Percentiles rank a stretch among this genome's conserved stretches.
Conservation (phyloP, 2,113 vertebrate genomes). For the Tupaia tana region DNA sequence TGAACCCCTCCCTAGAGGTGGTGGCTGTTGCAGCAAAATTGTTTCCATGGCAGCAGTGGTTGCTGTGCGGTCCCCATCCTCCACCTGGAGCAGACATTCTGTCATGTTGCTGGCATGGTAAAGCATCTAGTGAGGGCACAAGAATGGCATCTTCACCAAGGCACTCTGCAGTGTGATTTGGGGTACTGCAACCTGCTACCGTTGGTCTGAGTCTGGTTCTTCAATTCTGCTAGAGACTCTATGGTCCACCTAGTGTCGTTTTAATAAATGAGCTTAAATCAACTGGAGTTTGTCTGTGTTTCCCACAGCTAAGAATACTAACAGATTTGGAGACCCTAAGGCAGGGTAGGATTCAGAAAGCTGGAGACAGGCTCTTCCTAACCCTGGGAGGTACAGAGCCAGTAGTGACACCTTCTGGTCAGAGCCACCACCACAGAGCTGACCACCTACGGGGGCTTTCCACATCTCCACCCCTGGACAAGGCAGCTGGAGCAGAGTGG, state of each 20-base stretch:
- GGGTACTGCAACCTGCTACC: fast-evolving
- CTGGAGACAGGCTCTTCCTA: background rate
- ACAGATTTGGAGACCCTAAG: background rate
- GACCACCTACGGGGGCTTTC: background rate
- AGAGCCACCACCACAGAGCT: background rate
- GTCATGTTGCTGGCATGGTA: fast-evolving
- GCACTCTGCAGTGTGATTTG: fast-evolving
- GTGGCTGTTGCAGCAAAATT: background rate
- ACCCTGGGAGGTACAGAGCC: background rate
- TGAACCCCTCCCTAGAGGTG: background rate
- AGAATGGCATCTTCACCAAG: fast-evolving
- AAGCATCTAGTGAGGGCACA: background rate
- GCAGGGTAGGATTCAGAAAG: background rate
- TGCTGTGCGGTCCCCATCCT: background rate
- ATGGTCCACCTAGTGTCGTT: background rate
- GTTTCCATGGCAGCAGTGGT: background rate
- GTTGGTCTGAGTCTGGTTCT: background rate
- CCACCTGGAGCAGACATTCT: background rate
- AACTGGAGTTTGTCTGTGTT: background rate
- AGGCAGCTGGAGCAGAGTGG: background rate
- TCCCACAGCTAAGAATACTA: background rate
- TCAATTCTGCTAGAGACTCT: background rate
- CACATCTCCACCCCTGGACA: background rate
- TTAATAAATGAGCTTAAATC: background rate
- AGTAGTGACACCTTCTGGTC: background rate